A percentile compares a stretch with the other conserved stretches of the same genome.
These are phyloP conservation scores for Thymelicus lineola DNA, from an alignment of 2,888 invertebrate species.

Conservation along the genomic window DNA sequence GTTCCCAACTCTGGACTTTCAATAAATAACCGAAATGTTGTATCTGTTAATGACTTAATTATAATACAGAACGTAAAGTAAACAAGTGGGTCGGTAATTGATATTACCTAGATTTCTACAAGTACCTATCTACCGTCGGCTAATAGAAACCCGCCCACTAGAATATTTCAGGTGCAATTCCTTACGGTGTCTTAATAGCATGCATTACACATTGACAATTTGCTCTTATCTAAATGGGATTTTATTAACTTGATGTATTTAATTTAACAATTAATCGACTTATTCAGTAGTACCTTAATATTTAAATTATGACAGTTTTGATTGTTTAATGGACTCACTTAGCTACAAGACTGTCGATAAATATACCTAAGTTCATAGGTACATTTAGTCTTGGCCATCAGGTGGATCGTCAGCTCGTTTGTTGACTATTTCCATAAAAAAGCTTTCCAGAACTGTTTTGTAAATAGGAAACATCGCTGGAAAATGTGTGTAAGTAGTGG, in stretches of 20 bases:
- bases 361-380: too few species aligned
- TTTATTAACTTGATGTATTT: slow-evolving; percentile 15
- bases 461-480: background rate
- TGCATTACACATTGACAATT: slow-evolving; percentile 29
- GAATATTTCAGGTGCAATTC: slow-evolving; percentile 21
- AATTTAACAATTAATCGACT: background rate
- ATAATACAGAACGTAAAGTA: slow-evolving; percentile 32
- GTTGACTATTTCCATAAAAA: too few species aligned
- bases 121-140: slow-evolving; percentile 14
- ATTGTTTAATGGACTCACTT: background rate
- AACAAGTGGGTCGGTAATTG: slow-evolving; percentile 35
- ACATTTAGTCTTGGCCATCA: too few species aligned
- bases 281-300: background rate
- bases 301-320: background rate
- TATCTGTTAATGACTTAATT: slow-evolving; percentile 33
- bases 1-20: slow-evolving; percentile 1
- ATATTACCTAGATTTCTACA: slow-evolving; percentile 33
- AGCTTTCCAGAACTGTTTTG: background rate
- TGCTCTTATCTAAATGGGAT: slow-evolving; percentile 30
- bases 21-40: slow-evolving; percentile 34
- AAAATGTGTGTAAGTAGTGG: too few species aligned
- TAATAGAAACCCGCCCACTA: slow-evolving; percentile 31
- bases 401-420: too few species aligned
- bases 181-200: slow-evolving; percentile 13
- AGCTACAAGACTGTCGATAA: too few species aligned